Conservation (phyloP, 2,888 invertebrate genomes). For the Rotaria magnacalcarata region DNA sequence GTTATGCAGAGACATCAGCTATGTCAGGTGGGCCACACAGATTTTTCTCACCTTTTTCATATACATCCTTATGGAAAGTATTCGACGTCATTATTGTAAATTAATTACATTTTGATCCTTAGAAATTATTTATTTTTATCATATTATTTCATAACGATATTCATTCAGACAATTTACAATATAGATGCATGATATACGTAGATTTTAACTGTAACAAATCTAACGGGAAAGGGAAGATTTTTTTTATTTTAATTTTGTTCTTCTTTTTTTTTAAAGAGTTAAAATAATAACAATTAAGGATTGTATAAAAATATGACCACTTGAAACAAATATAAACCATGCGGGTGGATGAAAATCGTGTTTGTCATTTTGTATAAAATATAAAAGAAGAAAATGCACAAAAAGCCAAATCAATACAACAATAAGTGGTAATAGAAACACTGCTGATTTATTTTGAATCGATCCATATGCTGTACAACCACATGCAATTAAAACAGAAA, state of each 20-base stretch:
- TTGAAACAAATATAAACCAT: slow-evolving; percentile 5
- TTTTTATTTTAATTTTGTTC: not conserved
- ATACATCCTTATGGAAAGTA: too few relatives aligned
- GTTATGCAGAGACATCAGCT: too few relatives aligned
- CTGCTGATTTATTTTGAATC: not conserved
- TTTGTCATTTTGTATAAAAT: not conserved
- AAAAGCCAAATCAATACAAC: not conserved
- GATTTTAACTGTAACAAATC: too few relatives aligned
- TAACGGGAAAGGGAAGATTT: too few relatives aligned
- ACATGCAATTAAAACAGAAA: not conserved
- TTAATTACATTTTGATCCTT: too few relatives aligned
- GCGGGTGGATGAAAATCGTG: not conserved
- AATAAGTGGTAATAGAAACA: not conserved
- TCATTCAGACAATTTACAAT: too few relatives aligned
- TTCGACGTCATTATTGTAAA: too few relatives aligned
- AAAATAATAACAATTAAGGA: not conserved
- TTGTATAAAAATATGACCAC: slow-evolving; percentile 5
- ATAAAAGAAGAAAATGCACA: not conserved
- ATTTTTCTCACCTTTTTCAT: too few relatives aligned
- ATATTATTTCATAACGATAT: too few relatives aligned
- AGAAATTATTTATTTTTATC: too few relatives aligned
- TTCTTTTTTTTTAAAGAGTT: not conserved
- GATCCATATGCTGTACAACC: not conserved
- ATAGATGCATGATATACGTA: too few relatives aligned
- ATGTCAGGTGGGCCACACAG: too few relatives aligned